phyloP scores from a whole-genome alignment of 2,888 invertebrate species.

The Acrobasis consociella region DNA sequence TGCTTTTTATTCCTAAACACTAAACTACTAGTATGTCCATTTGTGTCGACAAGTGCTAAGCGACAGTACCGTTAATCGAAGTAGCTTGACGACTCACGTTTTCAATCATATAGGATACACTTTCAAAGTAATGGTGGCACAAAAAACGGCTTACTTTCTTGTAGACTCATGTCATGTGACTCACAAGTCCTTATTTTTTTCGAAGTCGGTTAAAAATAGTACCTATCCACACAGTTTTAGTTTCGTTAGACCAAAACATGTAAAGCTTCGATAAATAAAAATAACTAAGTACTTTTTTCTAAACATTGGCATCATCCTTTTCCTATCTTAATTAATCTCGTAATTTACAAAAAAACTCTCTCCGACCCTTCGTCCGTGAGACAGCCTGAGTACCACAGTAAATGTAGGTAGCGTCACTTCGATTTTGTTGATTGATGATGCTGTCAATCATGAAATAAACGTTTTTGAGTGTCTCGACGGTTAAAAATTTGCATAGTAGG shows the following conservation, averaged over 20 bases:
- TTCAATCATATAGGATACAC: constrained; percentile 3
- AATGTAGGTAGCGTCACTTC: not conserved
- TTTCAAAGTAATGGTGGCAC: not conserved
- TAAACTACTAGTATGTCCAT: constrained; percentile 3
- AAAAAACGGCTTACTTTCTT: not conserved
- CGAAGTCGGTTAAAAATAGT: no score
- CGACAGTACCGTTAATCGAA: not conserved
- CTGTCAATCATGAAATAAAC: not conserved
- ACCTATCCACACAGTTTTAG: no score
- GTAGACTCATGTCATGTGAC: not conserved
- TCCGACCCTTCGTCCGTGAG: no score
- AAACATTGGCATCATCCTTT: no score
- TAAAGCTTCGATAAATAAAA: no score
- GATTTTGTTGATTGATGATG: not conserved
- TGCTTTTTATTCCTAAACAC: not conserved
- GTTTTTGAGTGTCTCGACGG: constrained; percentile 40
- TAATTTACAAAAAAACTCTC: no score
- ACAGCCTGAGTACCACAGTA: not conserved
- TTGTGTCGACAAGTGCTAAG: not conserved
- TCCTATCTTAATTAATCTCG: no score
- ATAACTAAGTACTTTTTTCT: no score
- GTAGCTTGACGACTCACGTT: constrained; percentile 9
- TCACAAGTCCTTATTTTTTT: not conserved
- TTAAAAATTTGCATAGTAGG: constrained; percentile 56
- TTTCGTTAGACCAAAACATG: no score